Evolutionary conservation across 2,797 vertebrate species (phyloP).

Genomic region (Cuculus canorus): DNA sequence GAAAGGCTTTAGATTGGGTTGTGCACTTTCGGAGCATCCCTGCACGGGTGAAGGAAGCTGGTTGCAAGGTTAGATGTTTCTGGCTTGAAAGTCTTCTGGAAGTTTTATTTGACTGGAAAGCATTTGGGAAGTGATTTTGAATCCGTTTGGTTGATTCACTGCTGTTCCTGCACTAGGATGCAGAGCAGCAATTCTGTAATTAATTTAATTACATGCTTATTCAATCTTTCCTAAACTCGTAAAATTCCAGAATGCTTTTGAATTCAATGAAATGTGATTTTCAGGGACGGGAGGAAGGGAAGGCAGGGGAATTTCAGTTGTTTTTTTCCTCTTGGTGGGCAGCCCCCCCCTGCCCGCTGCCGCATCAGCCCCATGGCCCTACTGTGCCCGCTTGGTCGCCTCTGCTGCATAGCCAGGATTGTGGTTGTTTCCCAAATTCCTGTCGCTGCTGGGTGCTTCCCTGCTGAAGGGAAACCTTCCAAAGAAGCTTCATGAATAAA

Average conservation of each 20-base stretch:
- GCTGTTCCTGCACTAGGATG: slow-evolving; percentile 45
- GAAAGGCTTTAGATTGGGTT: rapidly evolving
- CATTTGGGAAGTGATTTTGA: slow-evolving; percentile 49
- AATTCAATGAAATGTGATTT: slow-evolving; percentile 36
- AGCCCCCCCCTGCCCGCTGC: rapidly evolving
- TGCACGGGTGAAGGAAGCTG: neutral
- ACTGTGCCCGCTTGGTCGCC: rapidly evolving
- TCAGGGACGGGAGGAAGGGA: slow-evolving; percentile 11
- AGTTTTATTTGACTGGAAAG: slow-evolving; percentile 50
- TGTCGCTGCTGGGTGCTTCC: neutral
- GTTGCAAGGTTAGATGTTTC: neutral
- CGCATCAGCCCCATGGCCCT: rapidly evolving
- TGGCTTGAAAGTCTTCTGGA: slow-evolving; percentile 31
- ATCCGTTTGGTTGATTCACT: slow-evolving; percentile 53
- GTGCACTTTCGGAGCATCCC: neutral
- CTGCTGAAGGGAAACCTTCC: neutral
- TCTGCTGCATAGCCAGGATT: rapidly evolving
- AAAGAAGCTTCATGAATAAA: neutral
- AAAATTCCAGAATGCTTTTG: slow-evolving; percentile 38
- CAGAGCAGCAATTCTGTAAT: slow-evolving; percentile 65
- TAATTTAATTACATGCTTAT: slow-evolving; percentile 67
- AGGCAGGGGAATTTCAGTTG: neutral
- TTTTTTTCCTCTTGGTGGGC: neutral
- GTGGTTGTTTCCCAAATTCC: neutral
- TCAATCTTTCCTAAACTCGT: slow-evolving; percentile 57